Percentiles rank a stretch among this genome's conserved stretches.
Conservation (phyloP, 2,113 vertebrate genomes). For the Girardinichthys multiradiatus region DNA sequence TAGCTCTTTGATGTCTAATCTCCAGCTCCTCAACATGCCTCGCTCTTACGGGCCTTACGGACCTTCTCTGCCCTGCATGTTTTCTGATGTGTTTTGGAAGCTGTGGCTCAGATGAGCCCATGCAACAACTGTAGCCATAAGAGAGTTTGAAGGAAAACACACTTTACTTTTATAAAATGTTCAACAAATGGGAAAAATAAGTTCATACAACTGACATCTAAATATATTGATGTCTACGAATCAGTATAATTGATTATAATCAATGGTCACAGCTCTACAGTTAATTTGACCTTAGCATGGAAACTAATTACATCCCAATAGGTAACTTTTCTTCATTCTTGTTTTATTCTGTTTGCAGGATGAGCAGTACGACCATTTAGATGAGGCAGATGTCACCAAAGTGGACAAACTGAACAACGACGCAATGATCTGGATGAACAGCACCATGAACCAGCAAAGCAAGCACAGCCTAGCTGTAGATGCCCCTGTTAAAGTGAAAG, state of each 20-base stretch:
- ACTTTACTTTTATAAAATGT: too few species aligned
- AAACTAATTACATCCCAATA: not conserved
- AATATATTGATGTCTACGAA: too few species aligned
- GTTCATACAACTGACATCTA: too few species aligned
- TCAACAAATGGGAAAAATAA: too few species aligned
- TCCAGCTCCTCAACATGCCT: not conserved
- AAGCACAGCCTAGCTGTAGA: conserved; percentile 89
- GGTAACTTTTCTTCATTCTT: not conserved
- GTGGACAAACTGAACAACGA: conserved; percentile 89
- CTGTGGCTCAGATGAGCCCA: too few species aligned
- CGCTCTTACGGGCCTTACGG: not conserved
- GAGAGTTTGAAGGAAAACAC: too few species aligned
- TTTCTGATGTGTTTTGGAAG: not conserved
- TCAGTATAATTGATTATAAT: too few species aligned
- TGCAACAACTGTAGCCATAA: too few species aligned
- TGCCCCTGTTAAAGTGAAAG: conserved; percentile 87
- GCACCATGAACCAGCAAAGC: conserved; percentile 92
- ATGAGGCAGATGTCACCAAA: conserved; percentile 88
- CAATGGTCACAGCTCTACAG: too few species aligned
- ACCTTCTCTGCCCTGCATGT: not conserved
- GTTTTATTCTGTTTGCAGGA: conserved; percentile 73
- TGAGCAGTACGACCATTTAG: conserved; percentile 93
- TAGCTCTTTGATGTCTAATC: not conserved
- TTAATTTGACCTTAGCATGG: not conserved
- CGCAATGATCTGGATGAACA: conserved; percentile 98